Evolutionary conservation across 2,797 vertebrate species (phyloP).

Genomic region (Enteromius radiatus): DNA sequence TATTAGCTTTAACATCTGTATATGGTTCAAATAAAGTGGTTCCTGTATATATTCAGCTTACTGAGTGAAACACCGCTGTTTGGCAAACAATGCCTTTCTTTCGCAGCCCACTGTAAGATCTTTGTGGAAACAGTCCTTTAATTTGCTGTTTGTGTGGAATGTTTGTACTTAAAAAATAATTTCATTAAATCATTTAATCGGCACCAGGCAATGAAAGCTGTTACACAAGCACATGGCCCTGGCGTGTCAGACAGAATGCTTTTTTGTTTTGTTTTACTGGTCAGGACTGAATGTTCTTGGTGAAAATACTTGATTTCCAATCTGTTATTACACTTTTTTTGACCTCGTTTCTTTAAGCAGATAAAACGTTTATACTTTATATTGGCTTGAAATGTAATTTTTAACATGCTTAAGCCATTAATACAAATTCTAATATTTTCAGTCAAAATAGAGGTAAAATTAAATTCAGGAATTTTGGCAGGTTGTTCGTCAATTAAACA

Average conservation of each 20-base stretch:
- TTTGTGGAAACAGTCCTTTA: neutral
- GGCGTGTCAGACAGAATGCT: neutral
- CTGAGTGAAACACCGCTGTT: neutral
- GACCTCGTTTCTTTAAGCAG: neutral
- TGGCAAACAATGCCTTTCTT: neutral
- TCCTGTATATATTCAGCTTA: conserved; percentile 22
- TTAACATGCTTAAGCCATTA: neutral
- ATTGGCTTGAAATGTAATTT: neutral
- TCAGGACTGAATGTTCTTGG: neutral
- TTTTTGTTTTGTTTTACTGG: neutral
- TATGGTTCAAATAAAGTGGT: conserved; percentile 48
- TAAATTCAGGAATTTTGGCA: neutral
- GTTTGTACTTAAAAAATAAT: neutral
- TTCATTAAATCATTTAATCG: neutral
- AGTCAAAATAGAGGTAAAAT: neutral
- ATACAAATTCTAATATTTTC: neutral
- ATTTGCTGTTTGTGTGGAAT: neutral
- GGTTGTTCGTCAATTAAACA: neutral
- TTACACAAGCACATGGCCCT: neutral
- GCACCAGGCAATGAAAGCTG: neutral
- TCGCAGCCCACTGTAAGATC: neutral
- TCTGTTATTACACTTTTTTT: neutral
- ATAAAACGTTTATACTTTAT: neutral
- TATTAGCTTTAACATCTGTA: conserved; percentile 15
- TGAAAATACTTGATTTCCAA: no score